A percentile compares a stretch with the other conserved stretches of the same genome.
Evolutionary conservation across 1,140 invertebrate species (phyloP).

Genomic region (Drosophila chauvacae): DNA sequence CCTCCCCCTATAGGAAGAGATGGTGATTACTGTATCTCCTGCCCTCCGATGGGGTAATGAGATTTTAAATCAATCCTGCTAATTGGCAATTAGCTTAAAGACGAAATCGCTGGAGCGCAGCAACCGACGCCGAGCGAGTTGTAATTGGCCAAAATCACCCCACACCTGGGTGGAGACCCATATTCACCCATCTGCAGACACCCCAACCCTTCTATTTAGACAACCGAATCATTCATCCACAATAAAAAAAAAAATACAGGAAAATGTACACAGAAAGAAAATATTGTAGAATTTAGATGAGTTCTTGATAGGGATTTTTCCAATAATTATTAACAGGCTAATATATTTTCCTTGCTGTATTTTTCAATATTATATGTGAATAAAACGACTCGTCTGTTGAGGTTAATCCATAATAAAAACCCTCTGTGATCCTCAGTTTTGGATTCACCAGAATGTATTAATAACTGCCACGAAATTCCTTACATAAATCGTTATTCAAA

Average conservation of each 20-base stretch:
- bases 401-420: too few relatives aligned
- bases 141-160: constrained; percentile 17
- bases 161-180: constrained; percentile 4
- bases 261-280: background rate
- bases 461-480: too few relatives aligned
- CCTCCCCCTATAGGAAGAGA: background rate
- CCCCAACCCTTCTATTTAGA: background rate
- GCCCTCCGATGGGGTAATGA: constrained; percentile 20
- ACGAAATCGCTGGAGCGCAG: background rate
- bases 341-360: too few relatives aligned
- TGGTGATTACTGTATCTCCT: constrained; percentile 6
- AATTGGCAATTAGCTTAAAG: constrained; percentile 34
- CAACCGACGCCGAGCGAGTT: constrained; percentile 7
- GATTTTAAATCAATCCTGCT: constrained; percentile 37
- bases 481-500: too few relatives aligned
- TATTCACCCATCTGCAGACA: constrained; percentile 3
- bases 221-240: background rate
- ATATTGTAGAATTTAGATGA: background rate
- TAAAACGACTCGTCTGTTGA: too few relatives aligned
- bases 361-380: too few relatives aligned
- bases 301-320: background rate
- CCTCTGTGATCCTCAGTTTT: too few relatives aligned
- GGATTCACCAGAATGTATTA: too few relatives aligned
- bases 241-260: background rate
- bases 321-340: too few relatives aligned